Conservation (phyloP, 2,797 vertebrate genomes). For the Vireo griseus region DNA sequence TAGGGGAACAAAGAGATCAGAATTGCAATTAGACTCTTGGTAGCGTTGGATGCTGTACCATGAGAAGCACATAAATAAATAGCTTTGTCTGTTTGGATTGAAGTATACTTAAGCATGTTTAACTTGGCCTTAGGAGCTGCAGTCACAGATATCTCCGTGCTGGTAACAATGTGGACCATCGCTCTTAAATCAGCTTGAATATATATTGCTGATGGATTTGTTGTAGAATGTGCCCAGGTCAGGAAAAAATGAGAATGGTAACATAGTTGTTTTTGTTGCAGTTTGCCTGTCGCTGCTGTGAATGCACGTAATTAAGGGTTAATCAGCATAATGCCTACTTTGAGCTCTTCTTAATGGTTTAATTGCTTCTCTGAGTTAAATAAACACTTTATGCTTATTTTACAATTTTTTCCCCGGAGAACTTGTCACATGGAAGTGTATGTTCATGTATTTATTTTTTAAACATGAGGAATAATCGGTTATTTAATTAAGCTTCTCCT, state of each 20-base stretch:
- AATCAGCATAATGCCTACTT: slow-evolving; percentile 55
- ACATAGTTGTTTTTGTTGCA: not conserved
- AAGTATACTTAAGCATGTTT: not conserved
- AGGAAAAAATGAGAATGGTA: not conserved
- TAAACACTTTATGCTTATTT: slow-evolving; percentile 34
- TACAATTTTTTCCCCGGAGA: slow-evolving; percentile 12
- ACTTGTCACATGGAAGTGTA: not conserved
- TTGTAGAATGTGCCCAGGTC: not conserved
- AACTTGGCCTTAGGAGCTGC: not conserved
- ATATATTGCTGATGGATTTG: not conserved
- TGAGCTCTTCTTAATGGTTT: slow-evolving; percentile 41
- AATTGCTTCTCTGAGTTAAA: slow-evolving; percentile 56
- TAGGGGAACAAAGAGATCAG: not conserved
- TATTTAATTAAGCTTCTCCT: slow-evolving; percentile 37
- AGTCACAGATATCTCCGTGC: accelerated
- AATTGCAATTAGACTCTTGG: not conserved
- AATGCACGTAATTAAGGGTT: slow-evolving; percentile 15
- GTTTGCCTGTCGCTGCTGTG: not conserved
- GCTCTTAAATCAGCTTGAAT: not conserved
- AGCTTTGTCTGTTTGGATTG: not conserved
- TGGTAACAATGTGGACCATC: not conserved
- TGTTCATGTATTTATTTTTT: not conserved
- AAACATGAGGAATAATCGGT: not conserved
- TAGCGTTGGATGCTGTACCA: accelerated
- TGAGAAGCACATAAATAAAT: not conserved